Evolutionary conservation across 2,113 vertebrate species (phyloP), one percentile per base, ranked within the genome.

Genomic region (Megaceryle torquata): DNA sequence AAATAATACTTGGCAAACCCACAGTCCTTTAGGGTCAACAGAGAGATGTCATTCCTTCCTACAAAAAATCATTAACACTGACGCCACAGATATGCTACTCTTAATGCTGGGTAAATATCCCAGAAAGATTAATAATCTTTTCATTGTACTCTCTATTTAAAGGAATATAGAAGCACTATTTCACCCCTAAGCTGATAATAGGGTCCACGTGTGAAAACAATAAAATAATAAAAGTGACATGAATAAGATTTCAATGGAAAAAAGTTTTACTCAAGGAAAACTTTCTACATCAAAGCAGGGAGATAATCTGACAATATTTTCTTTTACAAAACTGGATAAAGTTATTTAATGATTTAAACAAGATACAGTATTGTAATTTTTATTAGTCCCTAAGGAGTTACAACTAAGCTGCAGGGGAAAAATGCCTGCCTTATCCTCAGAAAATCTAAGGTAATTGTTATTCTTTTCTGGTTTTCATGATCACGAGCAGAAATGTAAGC

Each of bases 121-220:
- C 68, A 91, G 89, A 90, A 97, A 96, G 91, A 97, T 96, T 89
- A 96, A 97, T 91, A 96, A 95, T 87, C 95, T 97, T 97, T 98
- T 92, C 88, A 93, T 63, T 96, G 84, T 95, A 82, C 43, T 93
- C 86, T 78, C 61, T 87, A 5, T 91, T 96, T 95, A 88, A 90
- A 93, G 71, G 69, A 85, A 94, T 91, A 96, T 13, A 84, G 86
- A 96, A 90, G 79, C 67, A 90, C 46, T 33, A 79, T 96, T 96
- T 95, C 74, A 94, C 83, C 78, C 82, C 56, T 93, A 93, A 96
- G 80, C 95, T 94, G 95, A 93, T 96, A 97, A 97, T 93, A 93
- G 59, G n/a, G 85, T 88, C 48, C 95, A 96, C 44, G 80, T 97
- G 97, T 97, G 91, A 96, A 97, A 97, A 96, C 93, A 97, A 54